phyloP scores from a whole-genome alignment of 2,113 vertebrate genomes.

The Phyllostomus hastatus region DNA sequence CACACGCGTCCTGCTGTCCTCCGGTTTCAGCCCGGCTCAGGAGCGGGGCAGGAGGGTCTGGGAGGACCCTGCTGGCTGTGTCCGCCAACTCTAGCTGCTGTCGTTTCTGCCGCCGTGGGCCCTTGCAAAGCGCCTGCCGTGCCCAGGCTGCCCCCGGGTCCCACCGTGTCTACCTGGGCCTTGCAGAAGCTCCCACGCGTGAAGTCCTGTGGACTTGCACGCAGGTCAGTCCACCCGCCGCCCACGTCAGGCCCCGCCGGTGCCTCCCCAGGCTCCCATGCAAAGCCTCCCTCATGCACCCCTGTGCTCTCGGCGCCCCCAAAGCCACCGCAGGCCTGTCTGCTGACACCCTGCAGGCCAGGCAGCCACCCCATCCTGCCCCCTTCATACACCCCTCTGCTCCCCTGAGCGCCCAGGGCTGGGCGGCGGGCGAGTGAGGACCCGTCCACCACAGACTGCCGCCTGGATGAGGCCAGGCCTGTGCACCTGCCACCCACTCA shows the following conservation, averaged over 20 bases:
- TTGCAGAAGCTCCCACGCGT: accelerated
- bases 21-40: background rate
- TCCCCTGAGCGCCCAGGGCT: accelerated
- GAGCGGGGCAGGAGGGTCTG: background rate
- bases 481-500: background rate
- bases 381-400: background rate
- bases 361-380: background rate
- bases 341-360: background rate
- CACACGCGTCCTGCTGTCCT: accelerated
- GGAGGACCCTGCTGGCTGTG: accelerated
- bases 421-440: accelerated
- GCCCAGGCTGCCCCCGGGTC: too few species aligned
- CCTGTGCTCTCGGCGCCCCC: background rate
- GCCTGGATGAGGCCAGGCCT: background rate
- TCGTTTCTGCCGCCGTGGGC: accelerated
- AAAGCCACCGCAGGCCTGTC: background rate
- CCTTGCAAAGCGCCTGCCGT: accelerated
- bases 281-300: accelerated
- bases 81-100: background rate
- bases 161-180: accelerated
- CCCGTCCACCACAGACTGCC: background rate
- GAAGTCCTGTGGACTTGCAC: background rate
- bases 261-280: background rate
- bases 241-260: accelerated
- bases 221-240: accelerated